Percentiles rank a stretch among this genome's conserved stretches.
phyloP scores from a whole-genome alignment of 2,797 vertebrate species.

The Octomys mimax region DNA sequence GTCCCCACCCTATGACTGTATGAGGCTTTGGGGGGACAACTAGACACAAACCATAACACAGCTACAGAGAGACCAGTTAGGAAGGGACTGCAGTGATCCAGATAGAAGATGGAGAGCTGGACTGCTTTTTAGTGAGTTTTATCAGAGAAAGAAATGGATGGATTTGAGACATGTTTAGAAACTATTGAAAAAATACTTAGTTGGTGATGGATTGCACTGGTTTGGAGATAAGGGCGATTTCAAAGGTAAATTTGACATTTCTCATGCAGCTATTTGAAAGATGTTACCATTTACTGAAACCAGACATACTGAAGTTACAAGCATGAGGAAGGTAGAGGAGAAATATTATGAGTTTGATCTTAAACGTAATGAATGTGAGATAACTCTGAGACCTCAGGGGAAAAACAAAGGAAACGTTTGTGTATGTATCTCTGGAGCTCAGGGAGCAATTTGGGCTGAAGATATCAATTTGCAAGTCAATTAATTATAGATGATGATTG shows the following conservation, averaged over 20 bases:
- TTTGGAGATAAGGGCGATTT: neutral
- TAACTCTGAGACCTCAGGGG: neutral
- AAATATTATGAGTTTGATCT: neutral
- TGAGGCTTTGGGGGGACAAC: too few species aligned
- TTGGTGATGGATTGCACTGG: neutral
- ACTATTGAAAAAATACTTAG: neutral
- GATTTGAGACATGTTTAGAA: neutral
- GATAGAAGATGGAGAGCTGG: neutral
- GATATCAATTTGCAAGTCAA: constrained; percentile 46
- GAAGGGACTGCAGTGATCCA: neutral
- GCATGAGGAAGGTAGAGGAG: neutral
- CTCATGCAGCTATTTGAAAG: constrained; percentile 5
- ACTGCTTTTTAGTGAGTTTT: neutral
- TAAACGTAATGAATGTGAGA: neutral
- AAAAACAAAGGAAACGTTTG: neutral
- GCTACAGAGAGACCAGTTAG: neutral
- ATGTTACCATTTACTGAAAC: neutral
- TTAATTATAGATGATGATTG: constrained; percentile 44
- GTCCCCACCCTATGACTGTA: too few species aligned
- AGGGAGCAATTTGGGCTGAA: neutral
- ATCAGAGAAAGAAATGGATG: neutral
- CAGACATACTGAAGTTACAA: neutral
- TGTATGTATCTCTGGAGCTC: neutral
- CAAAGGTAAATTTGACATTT: neutral
- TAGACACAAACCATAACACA: too few species aligned